Base-by-base conservation (phyloP, 2,888 invertebrate genomes). In the Tinea trinotella region DNA sequence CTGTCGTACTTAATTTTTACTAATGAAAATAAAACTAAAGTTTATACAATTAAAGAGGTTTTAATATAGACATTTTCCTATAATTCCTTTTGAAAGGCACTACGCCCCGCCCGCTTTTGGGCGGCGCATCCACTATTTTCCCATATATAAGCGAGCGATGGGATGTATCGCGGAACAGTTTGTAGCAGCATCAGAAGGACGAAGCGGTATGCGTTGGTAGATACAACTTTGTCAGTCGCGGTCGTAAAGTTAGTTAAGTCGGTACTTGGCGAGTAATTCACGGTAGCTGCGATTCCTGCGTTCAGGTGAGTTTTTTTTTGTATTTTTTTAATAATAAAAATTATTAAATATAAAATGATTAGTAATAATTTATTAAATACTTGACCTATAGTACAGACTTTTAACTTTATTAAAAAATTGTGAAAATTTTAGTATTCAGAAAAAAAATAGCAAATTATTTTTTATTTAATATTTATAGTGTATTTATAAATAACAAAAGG, bases 101-200 rank as follows among this genome's bases (percentile, higher is more conserved):
- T 36, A 18, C 7, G 46, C 46, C 19, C 46, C 46, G 46, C 46
- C 46, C 46, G 19, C n/a, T 13, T 10, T 19, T 46, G 46, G 46
- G 46, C 46, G 46, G 46, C 46, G 46, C 46, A 46, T 46, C 17
- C 17, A 46, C 18, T 6, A 17, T 6, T 40, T 15, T 3, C 40
- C 40, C 40, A 40, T 46, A 46, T 46, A 46, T 15, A 46, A 46
- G 46, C 46, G 3, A n/a, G n/a, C 18, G 46, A 19, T n/a, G 3
- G 10, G n/a, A 19, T 12, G 17, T n/a, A 17, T 9, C 18, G 15
- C 40, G 2, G 6, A 19, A 46, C 19, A 46, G 46, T 46, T 46
- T 19, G 46, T 17, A n/a, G 19, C 46, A 19, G 13, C 15, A n/a
- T 10, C 10, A 12, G 9, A 46, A 19, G 19, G 40, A 40, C 40